Percentiles rank a stretch among this genome's conserved stretches.
Evolutionary conservation across 2,113 vertebrate genomes (phyloP).

Genomic region (Microcebus jonahi): DNA sequence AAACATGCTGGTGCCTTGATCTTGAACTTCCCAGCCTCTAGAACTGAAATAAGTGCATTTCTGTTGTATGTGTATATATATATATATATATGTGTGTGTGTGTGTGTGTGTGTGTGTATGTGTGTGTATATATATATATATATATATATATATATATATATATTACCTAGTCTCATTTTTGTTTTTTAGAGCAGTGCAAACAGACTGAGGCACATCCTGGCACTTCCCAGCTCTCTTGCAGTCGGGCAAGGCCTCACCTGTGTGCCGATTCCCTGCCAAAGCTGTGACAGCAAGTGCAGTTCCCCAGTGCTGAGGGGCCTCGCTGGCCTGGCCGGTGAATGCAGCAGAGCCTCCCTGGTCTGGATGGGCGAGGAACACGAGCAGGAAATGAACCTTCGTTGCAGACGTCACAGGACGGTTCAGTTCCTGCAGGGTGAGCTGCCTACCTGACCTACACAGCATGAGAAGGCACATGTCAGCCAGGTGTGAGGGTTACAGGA

Average conservation of each 20-base stretch:
- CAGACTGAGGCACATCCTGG: not conserved
- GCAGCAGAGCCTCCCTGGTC: not conserved
- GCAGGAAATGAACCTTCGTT: not conserved
- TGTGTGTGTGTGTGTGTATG: no score
- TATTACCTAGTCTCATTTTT: not conserved
- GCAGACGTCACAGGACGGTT: not conserved
- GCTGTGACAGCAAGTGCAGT: not conserved
- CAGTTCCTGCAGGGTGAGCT: no score
- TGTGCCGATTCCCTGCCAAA: not conserved
- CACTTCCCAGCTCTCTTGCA: not conserved
- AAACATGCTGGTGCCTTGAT: not conserved
- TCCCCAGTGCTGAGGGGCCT: no score
- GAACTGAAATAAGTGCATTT: not conserved
- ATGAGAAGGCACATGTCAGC: not conserved
- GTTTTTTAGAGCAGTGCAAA: not conserved
- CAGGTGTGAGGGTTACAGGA: not conserved
- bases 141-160: not conserved
- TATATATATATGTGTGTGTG: not conserved
- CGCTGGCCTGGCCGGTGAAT: rapidly evolving
- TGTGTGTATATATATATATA: not conserved
- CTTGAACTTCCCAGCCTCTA: not conserved
- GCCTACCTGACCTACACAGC: rapidly evolving
- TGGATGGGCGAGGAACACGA: not conserved
- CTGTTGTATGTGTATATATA: not conserved
- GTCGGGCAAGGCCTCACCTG: rapidly evolving